Conservation (phyloP, 2,113 vertebrate genomes). For the Oreotrochilus melanogaster region DNA sequence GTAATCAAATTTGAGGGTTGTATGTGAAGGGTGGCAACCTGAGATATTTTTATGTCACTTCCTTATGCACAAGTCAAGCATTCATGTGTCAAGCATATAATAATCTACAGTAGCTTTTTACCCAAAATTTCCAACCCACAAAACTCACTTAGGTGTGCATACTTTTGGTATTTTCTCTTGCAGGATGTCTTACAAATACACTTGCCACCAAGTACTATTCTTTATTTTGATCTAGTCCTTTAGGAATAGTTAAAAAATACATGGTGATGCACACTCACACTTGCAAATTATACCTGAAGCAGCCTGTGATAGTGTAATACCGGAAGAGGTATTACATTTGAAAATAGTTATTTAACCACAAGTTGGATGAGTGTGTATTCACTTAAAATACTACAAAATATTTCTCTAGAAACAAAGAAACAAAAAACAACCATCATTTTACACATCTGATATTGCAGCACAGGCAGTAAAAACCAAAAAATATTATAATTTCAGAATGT, state of each 20-base stretch:
- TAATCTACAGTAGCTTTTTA: not conserved
- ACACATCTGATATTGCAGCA: not conserved
- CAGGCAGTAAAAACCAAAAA: not conserved
- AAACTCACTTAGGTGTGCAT: not conserved
- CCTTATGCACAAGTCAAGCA: not conserved
- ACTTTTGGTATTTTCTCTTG: not conserved
- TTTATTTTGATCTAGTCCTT: not conserved
- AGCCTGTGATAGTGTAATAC: not conserved
- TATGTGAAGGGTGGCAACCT: not conserved
- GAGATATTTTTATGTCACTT: not conserved
- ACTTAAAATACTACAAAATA: not conserved
- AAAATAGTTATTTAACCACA: not conserved
- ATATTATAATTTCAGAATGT: not conserved
- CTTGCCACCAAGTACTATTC: not conserved
- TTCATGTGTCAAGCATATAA: not conserved
- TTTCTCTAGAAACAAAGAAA: not conserved
- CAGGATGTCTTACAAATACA: not conserved
- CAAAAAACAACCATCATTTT: not conserved
- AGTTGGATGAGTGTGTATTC: not conserved
- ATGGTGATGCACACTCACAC: not conserved
- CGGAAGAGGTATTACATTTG: not conserved
- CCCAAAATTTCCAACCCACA: not conserved
- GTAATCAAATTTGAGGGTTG: not conserved
- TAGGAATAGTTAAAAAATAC: not conserved
- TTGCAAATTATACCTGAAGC: not conserved